Base-by-base conservation (phyloP, 2,113 vertebrate species). In the Coracopsis vasa region DNA sequence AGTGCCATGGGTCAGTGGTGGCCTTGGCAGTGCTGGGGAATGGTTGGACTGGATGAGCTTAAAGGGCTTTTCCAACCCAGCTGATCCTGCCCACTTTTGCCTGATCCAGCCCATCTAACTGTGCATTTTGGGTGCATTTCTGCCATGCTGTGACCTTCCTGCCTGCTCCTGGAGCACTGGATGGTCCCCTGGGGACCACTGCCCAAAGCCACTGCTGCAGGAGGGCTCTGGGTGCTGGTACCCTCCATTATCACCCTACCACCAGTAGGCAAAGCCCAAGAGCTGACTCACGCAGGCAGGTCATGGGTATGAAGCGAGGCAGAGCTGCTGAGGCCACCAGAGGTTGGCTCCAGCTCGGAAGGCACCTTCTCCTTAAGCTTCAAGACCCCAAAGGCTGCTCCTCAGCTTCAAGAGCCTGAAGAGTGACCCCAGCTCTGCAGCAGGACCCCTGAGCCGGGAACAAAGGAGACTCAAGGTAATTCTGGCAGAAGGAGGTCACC, bases 391-490 rank as follows among this genome's bases (percentile, higher is more conserved):
- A 54, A 80, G 18, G 31, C 21, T 4, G 0, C 4, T 33, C 33
- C 37, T 89, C 58, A 74, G 44, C 71, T 71, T 79, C 51, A 2
- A 84, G 77, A 88, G 48, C 62, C 48, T 2, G 0, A 13, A 69
- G 62, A 10, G 13, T 0, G 3, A 93, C 53, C 72, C 61, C 48
- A 61, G 87, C 58, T 88, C 85, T 53, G 44, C 70, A 41, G 70
- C 11, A 1, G 29, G 56, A 81, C 70, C 20, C n/a, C 72, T 39
- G 72, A 92, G 86, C 80, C 0, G 2, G 93, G 88, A 94, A 94
- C 94, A 96, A 96, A 94, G 86, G 10, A 88, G 86, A 7, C 50
- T n/a, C 3, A 20, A 42, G 71, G 42, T 74, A 80, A 93, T 78
- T 61, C 44, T 3, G 1, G 56, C 37, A 10, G n/a, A 16, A 35